Evolutionary conservation across 2,888 invertebrate species (phyloP).

Genomic region (Drosophila picticornis): DNA sequence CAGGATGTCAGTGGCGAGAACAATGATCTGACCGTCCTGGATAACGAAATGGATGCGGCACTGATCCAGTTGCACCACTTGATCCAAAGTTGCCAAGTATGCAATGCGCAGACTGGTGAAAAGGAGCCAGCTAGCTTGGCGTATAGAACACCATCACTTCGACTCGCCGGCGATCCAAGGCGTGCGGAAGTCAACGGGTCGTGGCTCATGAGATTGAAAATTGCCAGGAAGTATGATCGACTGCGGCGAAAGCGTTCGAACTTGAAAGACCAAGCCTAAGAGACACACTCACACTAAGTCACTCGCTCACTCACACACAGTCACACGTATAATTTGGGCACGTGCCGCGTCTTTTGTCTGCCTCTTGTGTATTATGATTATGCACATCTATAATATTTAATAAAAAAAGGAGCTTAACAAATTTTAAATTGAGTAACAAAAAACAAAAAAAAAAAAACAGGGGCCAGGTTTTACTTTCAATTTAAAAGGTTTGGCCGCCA

Average conservation of each 20-base stretch:
- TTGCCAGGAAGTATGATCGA: background rate
- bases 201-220: background rate
- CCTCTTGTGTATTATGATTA: slow-evolving; percentile 36
- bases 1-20: background rate
- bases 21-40: background rate
- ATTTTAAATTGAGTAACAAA: slow-evolving; percentile 12
- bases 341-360: slow-evolving; percentile 21
- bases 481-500: slow-evolving; percentile 53
- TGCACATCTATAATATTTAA: slow-evolving; percentile 59
- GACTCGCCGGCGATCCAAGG: background rate
- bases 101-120: background rate
- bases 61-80: background rate
- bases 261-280: background rate
- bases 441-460: background rate
- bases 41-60: background rate
- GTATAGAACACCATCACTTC: background rate
- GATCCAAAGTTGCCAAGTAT: background rate
- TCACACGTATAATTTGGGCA: slow-evolving; percentile 13
- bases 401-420: slow-evolving; percentile 40
- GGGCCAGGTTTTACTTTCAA: slow-evolving; percentile 15
- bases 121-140: background rate
- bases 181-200: background rate
- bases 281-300: background rate
- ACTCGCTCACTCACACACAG: background rate
- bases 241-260: background rate